Base-by-base conservation (phyloP, 2,797 vertebrate genomes). In the Hydrolagus colliei region DNA sequence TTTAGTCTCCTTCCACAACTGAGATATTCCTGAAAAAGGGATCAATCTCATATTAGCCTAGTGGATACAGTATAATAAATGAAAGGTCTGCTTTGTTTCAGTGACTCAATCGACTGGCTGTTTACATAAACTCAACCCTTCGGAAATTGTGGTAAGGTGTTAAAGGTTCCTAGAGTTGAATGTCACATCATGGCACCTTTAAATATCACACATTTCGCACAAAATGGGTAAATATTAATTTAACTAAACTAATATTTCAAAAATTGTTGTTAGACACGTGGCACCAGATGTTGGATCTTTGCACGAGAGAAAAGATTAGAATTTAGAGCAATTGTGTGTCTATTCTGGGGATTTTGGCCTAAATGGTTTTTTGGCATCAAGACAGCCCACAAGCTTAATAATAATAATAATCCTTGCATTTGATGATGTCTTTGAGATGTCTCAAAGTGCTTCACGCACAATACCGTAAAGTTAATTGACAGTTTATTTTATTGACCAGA, bases 1-100 rank as follows among this genome's bases (percentile, higher is more conserved):
- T 96, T 92, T 95, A 94, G 96, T 95, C 95, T 94, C 94, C 93
- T 94, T 93, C 88, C 91, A 87, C 91, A 91, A 93, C 92, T 89
- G 92, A 94, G 92, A 93, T 95, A 93, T 93, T 94, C 91, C 90
- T 92, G 91, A 90, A 91, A 85, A 94, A 92, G 94, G 91, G 90
- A 92, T 94, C 91, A 91, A 92, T 91, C 92, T 94, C 93, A 92
- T 92, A 90, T 94, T 92, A 91, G 92, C 90, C 90, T 90, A 88
- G 89, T 91, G 91, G 88, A 91, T 91, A 92, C 91, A 91, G 92
- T 87, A 88, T 91, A 92, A 93, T 94, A 92, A 93, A 93, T 93
- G 92, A 92, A 91, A 90, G 87, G 71, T 93, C 93, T 95, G 94
- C 77, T 94, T 93, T 93, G 90, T 89, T 88, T 95, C 93, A 94